Evolutionary conservation across 2,797 vertebrate genomes (phyloP), one percentile per base, ranked within the genome.

Genomic region (Liparis tanakae): DNA sequence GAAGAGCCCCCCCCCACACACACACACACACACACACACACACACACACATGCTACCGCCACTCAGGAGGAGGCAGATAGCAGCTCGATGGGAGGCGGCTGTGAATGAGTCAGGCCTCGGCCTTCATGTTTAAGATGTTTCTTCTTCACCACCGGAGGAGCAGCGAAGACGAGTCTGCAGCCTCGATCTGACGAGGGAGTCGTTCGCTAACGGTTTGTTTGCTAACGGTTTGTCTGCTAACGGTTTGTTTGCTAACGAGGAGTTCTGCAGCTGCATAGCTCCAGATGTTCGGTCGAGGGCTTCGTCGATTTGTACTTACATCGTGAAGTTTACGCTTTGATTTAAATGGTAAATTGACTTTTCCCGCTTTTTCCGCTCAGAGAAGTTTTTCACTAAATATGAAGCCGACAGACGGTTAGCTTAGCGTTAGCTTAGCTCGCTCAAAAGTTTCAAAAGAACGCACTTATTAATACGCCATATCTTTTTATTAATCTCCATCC

Each of bases 31-130:
- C 4, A 78, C 61, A 2, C 25, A 2, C 25, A 2, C 25, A 2
- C 25, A 2, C 66, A 84, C 68, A 83, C 79, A 74, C 81, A 76
- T 33, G 7, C 25, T 30, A 30, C 74, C 3, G 43, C 78, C 87
- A 85, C 89, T 85, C 84, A 77, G 83, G 83, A 82, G 85, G 91
- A 92, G 88, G 91, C 88, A 91, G 91, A 93, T 91, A 91, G 90
- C 81, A 86, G 80, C 88, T 46, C 88, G 34, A 78, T 85, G 78
- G 92, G 93, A 88, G 80, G 74, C 86, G 73, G 83, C 62, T 69
- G 91, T 93, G 93, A 93, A 93, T 91, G 88, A 30, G 25, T 30
- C 78, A 84, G 83, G 88, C 50, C 79, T 71, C 81, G 72, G 78
- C 78, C 60, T 69, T 77, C 81, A 87, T 91, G 82, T 90, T 92